Evolutionary conservation across 1,140 invertebrate genomes (phyloP).

Genomic region (Aphelinus atriplicis): DNA sequence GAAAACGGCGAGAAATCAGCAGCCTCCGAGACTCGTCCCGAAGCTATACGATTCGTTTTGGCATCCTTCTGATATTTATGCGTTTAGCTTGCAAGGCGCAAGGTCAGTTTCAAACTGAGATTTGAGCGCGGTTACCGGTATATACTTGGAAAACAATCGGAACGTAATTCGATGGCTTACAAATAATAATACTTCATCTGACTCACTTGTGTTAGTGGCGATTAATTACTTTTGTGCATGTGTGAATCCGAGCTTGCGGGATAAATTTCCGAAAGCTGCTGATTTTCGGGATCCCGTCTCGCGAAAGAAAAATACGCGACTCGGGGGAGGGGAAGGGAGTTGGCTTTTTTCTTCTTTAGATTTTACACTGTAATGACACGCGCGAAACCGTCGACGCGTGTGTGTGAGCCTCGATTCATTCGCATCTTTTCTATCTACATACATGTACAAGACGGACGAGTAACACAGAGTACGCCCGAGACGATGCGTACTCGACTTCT

Average conservation of each 20-base stretch:
- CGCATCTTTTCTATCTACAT: slow-evolving; percentile 57
- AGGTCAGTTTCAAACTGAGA: background rate
- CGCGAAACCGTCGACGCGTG: slow-evolving; percentile 7
- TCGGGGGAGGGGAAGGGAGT: background rate
- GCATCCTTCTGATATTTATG: no score
- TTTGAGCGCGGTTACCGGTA: background rate
- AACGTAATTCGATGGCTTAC: background rate
- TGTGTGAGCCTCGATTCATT: slow-evolving; percentile 24
- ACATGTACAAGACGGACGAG: slow-evolving; percentile 56
- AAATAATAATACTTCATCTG: slow-evolving; percentile 5
- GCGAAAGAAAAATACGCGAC: background rate
- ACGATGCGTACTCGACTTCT: slow-evolving; percentile 11
- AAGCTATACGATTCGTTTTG: no score
- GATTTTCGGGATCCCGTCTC: background rate
- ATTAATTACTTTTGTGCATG: no score
- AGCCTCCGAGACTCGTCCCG: no score
- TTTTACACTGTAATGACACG: slow-evolving; percentile 19
- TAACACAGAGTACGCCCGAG: slow-evolving; percentile 53
- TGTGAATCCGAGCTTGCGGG: no score
- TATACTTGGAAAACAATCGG: no score
- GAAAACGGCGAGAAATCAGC: no score
- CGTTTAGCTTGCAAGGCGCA: no score
- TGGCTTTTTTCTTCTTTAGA: background rate
- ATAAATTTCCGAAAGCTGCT: slow-evolving; percentile 26
- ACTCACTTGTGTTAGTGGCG: no score